Base-by-base conservation (phyloP, 2,888 invertebrate genomes). In the Scotopteryx bipunctaria region DNA sequence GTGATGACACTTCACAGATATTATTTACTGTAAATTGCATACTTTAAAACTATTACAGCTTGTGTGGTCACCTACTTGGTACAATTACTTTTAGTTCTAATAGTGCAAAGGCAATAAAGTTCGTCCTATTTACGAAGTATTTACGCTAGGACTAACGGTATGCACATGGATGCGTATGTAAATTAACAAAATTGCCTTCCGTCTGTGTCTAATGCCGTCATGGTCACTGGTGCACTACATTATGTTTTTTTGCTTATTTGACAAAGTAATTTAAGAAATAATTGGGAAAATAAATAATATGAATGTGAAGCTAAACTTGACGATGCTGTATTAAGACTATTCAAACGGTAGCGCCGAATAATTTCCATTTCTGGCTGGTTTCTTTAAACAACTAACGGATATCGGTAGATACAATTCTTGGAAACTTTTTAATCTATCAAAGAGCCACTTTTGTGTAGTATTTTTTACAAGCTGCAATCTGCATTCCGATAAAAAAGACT, bases 141-240 rank as follows among this genome's bases (percentile, higher is more conserved):
- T 44, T 31, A 44, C 15, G 33, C 33, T 37, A 54, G 54, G 48
- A 40, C n/a, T 51, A 54, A 54, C 53, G 53, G 53, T 42, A n/a
- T 2, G 25, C 13, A 3, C n/a, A 25, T 23, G 25, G 29, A 40
- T 15, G 16, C 13, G 35, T 55, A 59, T 57, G 61, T 37, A 59
- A 61, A 59, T 61, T 57, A 55, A 57, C 47, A 13, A 61, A 61
- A 61, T 55, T 55, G 42, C 48, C 49, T 42, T 38, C 49, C 23
- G 41, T 48, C 40, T 59, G 50, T 42, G 13, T 47, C 40, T 58
- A 42, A 57, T 57, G 52, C 43, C 71, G 70, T 68, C 67, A 71
- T 67, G 71, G 53, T 55, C 68, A 63, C 43, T 66, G 70, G 63
- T 51, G 59, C 61, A 64, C 33, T 59, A 53, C 64, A 59, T 56